Conservation (phyloP, 1,140 invertebrate species). For the Holcopasites calliopsidis region DNA sequence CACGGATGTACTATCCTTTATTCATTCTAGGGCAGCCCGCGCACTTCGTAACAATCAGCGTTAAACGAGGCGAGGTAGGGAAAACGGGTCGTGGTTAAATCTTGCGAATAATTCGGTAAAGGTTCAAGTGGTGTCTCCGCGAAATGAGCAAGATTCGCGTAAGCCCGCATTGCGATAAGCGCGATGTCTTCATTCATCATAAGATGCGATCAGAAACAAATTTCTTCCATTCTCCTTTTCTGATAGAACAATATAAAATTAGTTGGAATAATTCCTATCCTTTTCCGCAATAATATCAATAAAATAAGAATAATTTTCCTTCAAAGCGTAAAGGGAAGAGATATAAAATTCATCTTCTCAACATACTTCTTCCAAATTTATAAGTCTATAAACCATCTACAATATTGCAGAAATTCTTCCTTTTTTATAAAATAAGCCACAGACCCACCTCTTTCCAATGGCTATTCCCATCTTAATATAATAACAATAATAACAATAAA, state of each 20-base stretch:
- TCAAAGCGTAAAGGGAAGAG: no score
- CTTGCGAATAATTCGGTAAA: slow-evolving; percentile 33
- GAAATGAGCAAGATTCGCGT: background rate
- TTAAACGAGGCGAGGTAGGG: slow-evolving; percentile 21
- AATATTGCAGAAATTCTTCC: no score
- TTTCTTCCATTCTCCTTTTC: no score
- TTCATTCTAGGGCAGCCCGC: background rate
- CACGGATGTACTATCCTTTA: background rate
- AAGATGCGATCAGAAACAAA: no score
- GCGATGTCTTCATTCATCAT: no score
- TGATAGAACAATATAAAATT: no score
- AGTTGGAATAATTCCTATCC: no score
- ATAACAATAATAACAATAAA: background rate
- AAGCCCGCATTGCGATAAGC: slow-evolving; percentile 1
- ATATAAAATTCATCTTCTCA: no score
- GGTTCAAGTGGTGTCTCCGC: background rate
- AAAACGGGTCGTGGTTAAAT: slow-evolving; percentile 29
- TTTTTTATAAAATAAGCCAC: background rate
- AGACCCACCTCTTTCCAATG: background rate
- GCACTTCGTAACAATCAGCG: slow-evolving; percentile 35
- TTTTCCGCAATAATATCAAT: no score
- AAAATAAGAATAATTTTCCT: no score
- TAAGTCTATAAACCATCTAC: no score
- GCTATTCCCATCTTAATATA: background rate
- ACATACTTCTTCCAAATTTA: no score